Evolutionary conservation across 2,113 vertebrate species (phyloP).

Genomic region (Oenanthe melanoleuca): DNA sequence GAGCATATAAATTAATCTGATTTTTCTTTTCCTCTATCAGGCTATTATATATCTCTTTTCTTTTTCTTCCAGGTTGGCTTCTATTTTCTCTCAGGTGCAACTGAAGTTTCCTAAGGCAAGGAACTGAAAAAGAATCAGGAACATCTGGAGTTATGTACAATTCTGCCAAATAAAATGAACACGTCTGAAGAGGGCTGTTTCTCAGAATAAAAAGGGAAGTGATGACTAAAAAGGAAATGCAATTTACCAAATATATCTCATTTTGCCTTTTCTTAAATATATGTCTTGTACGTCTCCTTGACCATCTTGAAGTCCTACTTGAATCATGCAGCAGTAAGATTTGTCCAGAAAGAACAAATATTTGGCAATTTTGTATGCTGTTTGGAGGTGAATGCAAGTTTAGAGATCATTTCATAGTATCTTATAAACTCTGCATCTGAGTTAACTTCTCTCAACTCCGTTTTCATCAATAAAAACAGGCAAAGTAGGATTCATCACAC

Average conservation of each 20-base stretch:
- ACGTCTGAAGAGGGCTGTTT: conserved; percentile 10
- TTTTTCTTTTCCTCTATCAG: conserved; percentile 42
- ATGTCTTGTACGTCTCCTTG: not conserved
- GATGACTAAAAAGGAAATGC: conserved; percentile 52
- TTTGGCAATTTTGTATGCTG: not conserved
- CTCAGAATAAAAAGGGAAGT: conserved; percentile 43
- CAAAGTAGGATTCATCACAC: not conserved
- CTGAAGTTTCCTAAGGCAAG: conserved; percentile 53
- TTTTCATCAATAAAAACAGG: not conserved
- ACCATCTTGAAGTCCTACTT: not conserved
- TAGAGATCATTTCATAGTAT: not conserved
- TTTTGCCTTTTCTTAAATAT: conserved; percentile 26
- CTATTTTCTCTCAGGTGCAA: conserved; percentile 62
- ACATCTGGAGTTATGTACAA: conserved; percentile 44
- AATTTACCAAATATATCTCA: conserved; percentile 48
- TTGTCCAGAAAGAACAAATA: not conserved
- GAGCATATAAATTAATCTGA: conserved; percentile 33
- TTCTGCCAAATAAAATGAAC: conserved; percentile 46
- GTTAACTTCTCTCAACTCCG: not conserved
- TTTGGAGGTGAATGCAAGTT: not conserved
- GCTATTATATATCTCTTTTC: conserved; percentile 16
- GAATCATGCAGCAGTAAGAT: not conserved
- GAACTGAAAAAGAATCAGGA: conserved; percentile 32
- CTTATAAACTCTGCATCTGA: not conserved
- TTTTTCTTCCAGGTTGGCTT: conserved; percentile 52